Base-by-base conservation (phyloP, 2,113 vertebrate genomes). In the Melierax canorus region DNA sequence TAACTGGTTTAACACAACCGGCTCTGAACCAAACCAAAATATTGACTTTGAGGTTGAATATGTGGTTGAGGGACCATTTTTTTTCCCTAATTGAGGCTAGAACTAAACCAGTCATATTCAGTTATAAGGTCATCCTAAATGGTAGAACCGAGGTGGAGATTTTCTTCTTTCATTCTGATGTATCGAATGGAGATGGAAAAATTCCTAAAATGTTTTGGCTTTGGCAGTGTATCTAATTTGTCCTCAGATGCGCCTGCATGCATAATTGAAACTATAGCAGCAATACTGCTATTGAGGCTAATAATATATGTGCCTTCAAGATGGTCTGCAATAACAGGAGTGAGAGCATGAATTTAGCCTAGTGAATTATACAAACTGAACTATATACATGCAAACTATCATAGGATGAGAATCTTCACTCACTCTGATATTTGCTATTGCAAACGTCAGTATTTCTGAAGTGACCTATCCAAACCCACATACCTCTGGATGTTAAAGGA, bases 131-230 rank as follows among this genome's bases (percentile, higher is more conserved):
- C 92, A 96, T 11, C 45, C 63, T 64, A 64, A 96, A 87, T 11
- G 29, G 59, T 51, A 82, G 69, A 74, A 67, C 18, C 0, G 2
- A 89, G 80, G 71, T 26, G 69, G 32, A 95, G 76, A 85, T 93
- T 95, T 97, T 90, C 75, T 86, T 88, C 64, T 72, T 93, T 96
- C 73, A 66, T 64, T 84, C 45, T 83, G 69, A 80, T 91, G 51
- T 63, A 76, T 81, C 62, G 78, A 68, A 55, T 15, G n/a, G 79
- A 95, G 84, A 96, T 48, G 78, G 84, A 92, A 91, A 92, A 90
- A 88, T 86, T 97, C 76, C 69, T 95, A 79, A 84, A 93, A 94
- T 80, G 15, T 92, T 96, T 96, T 71, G 87, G 89, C 75, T 96
- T 96, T 97, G 94, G 76, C 81, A 89, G 66, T 41, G 22, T 72